Base-by-base conservation (phyloP, 2,797 vertebrate species). In the Emydoidea blandingii region DNA sequence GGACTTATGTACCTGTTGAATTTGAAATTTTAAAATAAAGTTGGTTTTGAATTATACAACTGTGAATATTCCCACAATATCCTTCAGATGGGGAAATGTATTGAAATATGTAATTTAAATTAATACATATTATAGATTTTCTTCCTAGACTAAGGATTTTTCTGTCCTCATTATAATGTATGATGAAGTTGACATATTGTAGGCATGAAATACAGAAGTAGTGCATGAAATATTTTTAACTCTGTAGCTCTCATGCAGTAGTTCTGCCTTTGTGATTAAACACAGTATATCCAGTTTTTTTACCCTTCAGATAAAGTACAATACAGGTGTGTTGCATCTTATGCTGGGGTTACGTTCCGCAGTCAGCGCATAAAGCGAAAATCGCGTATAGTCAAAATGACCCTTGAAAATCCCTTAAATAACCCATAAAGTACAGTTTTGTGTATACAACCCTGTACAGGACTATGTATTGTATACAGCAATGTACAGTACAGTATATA, bases 161-260 rank as follows among this genome's bases (percentile, higher is more conserved):
- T 83, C 52, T 65, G 52, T 68, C 62, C 50, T 92, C 83, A 91
- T 81, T 79, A 25, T 53, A 92, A 83, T 34, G 83, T 79, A 65
- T 37, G 85, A 84, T 72, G 50, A 86, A 76, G 59, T 53, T 68
- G 29, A 49, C n/a, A 56, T 81, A 89, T 82, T 84, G 25, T 68
- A 93, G 87, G 52, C 79, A 78, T 85, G 74, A 92, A 91, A 86
- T 91, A 62, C 79, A 52, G 68, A 83, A 87, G 11, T 81, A 87
- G 89, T 50, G 57, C 4, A 92, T 65, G 85, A 90, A 88, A 86
- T 79, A 68, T 21, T 87, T 76, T 83, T 78, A 23, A 87, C 7
- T 59, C 3, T 81, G 57, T 84, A 88, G 95, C 49, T 85, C n/a
- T 85, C 41, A 49, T 80, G 52, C 65, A 49, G 9, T 78, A 25